Evolutionary conservation across 2,888 invertebrate species (phyloP).

Genomic region (Xanthorhoe spadicearia): DNA sequence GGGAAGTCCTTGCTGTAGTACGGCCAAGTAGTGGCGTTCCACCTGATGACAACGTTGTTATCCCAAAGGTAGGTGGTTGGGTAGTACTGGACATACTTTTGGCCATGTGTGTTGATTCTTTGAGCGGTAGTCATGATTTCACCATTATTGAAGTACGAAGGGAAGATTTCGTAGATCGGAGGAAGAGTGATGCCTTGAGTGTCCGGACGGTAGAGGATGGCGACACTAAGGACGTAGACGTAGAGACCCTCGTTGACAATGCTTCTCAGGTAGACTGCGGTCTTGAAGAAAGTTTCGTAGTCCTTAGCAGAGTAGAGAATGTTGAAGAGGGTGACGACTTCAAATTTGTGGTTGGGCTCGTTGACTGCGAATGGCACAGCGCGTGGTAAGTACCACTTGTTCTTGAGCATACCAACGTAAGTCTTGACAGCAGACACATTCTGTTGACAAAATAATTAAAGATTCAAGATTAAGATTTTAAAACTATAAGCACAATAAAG

Average conservation of each 20-base stretch:
- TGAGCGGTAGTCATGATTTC: slow-evolving; percentile 88
- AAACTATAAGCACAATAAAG: not conserved
- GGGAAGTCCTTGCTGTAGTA: slow-evolving; percentile 83
- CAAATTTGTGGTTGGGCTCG: slow-evolving; percentile 83
- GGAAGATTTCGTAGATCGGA: slow-evolving; percentile 89
- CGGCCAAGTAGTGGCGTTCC: slow-evolving; percentile 86
- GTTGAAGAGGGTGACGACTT: slow-evolving; percentile 87
- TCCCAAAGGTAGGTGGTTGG: slow-evolving; percentile 68
- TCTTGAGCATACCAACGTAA: slow-evolving; percentile 81
- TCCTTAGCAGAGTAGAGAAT: slow-evolving; percentile 89
- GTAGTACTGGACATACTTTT: slow-evolving; percentile 59
- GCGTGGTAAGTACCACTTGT: slow-evolving; percentile 82
- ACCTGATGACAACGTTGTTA: slow-evolving; percentile 83
- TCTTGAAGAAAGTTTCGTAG: slow-evolving; percentile 88
- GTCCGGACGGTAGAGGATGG: slow-evolving; percentile 86
- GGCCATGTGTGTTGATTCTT: slow-evolving; percentile 80
- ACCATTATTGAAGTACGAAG: slow-evolving; percentile 88
- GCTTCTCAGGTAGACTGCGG: slow-evolving; percentile 88
- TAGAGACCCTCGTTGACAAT: slow-evolving; percentile 89
- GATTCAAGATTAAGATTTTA: too few species aligned
- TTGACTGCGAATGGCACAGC: slow-evolving; percentile 85
- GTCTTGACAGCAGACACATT: slow-evolving; percentile 82
- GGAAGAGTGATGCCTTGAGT: slow-evolving; percentile 87
- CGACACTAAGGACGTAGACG: slow-evolving; percentile 86
- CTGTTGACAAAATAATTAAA: slow-evolving; percentile 58